Evolutionary conservation across 2,113 vertebrate genomes (phyloP).

Genomic region (Elaphurus davidianus): DNA sequence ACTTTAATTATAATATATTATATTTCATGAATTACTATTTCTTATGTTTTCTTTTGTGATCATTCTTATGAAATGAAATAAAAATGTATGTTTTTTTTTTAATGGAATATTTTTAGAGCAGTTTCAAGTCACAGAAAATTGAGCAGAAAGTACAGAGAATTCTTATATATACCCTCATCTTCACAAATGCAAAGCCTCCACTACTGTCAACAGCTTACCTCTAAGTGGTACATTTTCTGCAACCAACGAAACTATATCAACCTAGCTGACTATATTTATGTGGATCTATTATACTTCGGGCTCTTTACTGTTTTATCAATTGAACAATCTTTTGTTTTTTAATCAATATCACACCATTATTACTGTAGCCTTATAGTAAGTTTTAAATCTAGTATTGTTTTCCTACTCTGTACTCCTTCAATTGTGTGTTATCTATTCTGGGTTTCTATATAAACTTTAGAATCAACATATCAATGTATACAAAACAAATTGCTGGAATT

Average conservation of each 20-base stretch:
- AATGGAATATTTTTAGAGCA: not conserved
- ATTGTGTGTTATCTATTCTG: not conserved
- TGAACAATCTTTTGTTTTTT: not conserved
- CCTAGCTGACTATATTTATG: not conserved
- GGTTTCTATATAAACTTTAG: not conserved
- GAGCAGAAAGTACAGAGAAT: not conserved
- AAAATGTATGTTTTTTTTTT: not conserved
- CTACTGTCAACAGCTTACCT: not conserved
- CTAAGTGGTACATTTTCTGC: not conserved
- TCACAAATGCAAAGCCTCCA: not conserved
- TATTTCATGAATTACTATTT: not conserved
- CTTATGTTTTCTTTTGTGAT: not conserved
- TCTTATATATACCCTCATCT: not conserved
- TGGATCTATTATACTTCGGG: not conserved
- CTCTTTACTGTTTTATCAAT: not conserved
- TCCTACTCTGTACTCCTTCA: not conserved
- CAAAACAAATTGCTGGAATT: not conserved
- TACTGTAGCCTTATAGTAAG: not conserved
- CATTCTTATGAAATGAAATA: not conserved
- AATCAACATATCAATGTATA: not conserved
- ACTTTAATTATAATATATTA: not conserved
- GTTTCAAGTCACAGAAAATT: not conserved
- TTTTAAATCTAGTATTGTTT: not conserved
- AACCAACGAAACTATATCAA: not conserved
- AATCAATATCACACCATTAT: not conserved